Evolutionary conservation across 2,888 invertebrate species (phyloP).

Genomic region (Tetranychus piercei): DNA sequence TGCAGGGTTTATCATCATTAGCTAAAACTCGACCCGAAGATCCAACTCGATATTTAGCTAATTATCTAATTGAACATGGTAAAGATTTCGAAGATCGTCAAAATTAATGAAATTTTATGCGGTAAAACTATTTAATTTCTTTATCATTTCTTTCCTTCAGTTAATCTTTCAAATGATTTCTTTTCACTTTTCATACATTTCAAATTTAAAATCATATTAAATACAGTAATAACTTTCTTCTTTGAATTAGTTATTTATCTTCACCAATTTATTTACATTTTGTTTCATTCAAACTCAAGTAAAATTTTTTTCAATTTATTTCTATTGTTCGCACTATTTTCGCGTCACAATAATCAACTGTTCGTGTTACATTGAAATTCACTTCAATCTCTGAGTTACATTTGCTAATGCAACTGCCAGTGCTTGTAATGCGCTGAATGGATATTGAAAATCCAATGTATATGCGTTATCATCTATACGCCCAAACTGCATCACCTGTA

Average conservation of each 20-base stretch:
- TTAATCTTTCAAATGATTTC: no score
- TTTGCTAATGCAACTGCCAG: conserved; percentile 94
- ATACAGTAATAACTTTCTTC: no score
- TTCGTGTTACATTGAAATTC: not conserved
- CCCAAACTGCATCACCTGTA: conserved; percentile 91
- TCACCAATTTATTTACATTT: no score
- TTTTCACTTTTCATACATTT: no score
- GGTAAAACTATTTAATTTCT: no score
- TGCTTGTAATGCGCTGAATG: conserved; percentile 92
- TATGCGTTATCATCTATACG: conserved; percentile 95
- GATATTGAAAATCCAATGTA: conserved; percentile 95
- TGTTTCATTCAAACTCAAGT: no score
- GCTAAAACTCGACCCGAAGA: conserved; percentile 22
- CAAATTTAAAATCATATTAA: no score
- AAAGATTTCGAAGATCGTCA: conserved; percentile 12
- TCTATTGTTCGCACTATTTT: no score
- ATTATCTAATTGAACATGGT: conserved; percentile 19
- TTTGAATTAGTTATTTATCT: no score
- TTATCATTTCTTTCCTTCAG: no score
- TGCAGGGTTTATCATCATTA: conserved; percentile 21
- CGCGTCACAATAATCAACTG: no score
- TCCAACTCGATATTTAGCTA: conserved; percentile 22
- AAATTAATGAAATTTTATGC: not conserved
- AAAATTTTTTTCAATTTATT: no score
- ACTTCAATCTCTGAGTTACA: conserved; percentile 84